Evolutionary conservation across 2,888 invertebrate species (phyloP).

Genomic region (Synanthedon tipuliformis): DNA sequence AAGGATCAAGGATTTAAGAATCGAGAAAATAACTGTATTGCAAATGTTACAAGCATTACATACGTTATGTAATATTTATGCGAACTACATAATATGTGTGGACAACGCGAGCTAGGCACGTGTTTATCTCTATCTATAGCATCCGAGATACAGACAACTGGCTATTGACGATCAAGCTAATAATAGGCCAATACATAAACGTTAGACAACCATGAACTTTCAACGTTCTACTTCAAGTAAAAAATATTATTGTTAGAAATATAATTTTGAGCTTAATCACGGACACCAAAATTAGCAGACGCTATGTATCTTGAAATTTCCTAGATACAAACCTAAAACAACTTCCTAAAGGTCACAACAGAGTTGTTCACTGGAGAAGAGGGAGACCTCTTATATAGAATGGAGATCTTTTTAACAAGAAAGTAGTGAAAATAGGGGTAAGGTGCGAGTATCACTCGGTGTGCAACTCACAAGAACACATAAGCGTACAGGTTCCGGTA

Average conservation of each 20-base stretch:
- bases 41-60: neutral
- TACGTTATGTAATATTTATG: slow-evolving; percentile 15
- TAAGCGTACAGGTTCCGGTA: slow-evolving; percentile 37
- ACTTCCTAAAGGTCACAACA: no score
- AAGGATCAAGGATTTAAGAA: no score
- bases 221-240: slow-evolving; percentile 1
- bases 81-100: slow-evolving; percentile 11
- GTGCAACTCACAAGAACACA: slow-evolving; percentile 47
- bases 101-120: slow-evolving; percentile 19
- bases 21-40: no score
- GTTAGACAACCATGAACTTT: slow-evolving; percentile 21
- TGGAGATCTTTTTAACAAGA: no score
- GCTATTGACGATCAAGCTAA: slow-evolving; percentile 17
- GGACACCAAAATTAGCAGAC: no score
- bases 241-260: no score
- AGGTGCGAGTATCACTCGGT: slow-evolving; percentile 28
- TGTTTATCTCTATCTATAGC: slow-evolving; percentile 23
- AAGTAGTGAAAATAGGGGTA: slow-evolving; percentile 5
- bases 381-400: no score
- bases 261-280: no score
- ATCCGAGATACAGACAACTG: slow-evolving; percentile 9
- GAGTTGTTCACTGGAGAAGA: no score
- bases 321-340: no score
- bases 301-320: no score
- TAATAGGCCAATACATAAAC: slow-evolving; percentile 14